Conservation (phyloP, 2,113 vertebrate species). For the Sylvicapra grimmia region DNA sequence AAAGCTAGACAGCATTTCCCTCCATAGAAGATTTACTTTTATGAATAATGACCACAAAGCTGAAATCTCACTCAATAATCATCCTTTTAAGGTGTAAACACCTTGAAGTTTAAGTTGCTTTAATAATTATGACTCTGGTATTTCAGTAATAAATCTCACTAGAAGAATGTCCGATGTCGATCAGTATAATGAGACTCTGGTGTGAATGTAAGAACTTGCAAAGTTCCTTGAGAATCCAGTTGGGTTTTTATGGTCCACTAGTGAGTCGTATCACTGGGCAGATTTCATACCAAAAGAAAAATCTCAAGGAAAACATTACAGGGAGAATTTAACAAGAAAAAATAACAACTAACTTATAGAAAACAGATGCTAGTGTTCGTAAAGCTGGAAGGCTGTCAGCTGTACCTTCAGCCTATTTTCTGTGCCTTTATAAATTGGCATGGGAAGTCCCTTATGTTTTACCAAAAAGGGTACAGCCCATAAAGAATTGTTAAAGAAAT, state of each 20-base stretch:
- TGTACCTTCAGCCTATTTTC: conserved; percentile 42
- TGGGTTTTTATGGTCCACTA: neutral
- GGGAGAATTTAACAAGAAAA: conserved; percentile 70
- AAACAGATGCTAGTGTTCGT: conserved; percentile 70
- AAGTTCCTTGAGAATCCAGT: neutral
- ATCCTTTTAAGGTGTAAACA: neutral
- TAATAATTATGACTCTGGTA: neutral
- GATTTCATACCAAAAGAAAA: conserved; percentile 44
- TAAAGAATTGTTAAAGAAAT: conserved; percentile 33
- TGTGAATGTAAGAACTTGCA: neutral
- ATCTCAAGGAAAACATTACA: conserved; percentile 57
- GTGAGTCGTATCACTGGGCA: conserved; percentile 5
- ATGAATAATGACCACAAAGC: neutral
- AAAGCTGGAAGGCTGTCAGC: conserved; percentile 59
- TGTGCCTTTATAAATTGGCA: conserved; percentile 47
- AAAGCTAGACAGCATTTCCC: neutral
- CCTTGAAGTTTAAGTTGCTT: neutral
- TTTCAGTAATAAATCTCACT: neutral
- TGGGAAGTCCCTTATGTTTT: conserved; percentile 34
- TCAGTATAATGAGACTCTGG: neutral
- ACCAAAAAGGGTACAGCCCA: neutral
- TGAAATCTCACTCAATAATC: neutral
- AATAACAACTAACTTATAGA: conserved; percentile 66
- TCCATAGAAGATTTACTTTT: neutral
- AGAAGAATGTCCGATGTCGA: neutral